Evolutionary conservation across 2,888 invertebrate genomes (phyloP).

Genomic region (Caenorhabditis sp.): DNA sequence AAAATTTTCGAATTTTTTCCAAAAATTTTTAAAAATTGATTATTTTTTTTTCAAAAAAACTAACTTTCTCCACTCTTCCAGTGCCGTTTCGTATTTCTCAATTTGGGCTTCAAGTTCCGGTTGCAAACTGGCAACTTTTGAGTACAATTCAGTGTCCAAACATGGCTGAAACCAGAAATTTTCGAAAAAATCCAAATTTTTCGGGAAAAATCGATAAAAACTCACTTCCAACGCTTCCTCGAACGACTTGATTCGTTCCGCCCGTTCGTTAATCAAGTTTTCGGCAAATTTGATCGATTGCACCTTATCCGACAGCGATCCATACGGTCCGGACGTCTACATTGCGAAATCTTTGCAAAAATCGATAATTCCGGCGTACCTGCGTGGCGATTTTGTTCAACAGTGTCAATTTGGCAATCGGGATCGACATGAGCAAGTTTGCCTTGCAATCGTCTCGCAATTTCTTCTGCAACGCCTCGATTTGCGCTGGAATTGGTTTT

Average conservation of each 20-base stretch:
- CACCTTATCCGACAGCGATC: slow-evolving; percentile 32
- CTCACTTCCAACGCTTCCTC: slow-evolving; percentile 32
- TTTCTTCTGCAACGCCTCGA: slow-evolving; percentile 35
- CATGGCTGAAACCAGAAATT: slow-evolving; percentile 30
- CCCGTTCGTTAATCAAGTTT: slow-evolving; percentile 36
- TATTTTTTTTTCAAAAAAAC: background rate
- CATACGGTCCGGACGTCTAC: slow-evolving; percentile 26
- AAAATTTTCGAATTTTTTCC: background rate
- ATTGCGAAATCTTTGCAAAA: background rate
- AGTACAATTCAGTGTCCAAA: slow-evolving; percentile 38
- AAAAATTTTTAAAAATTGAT: too few relatives aligned
- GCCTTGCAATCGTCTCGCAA: slow-evolving; percentile 43
- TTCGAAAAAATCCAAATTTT: background rate
- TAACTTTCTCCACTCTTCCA: slow-evolving; percentile 40
- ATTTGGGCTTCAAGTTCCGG: slow-evolving; percentile 41
- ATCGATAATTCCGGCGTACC: slow-evolving; percentile 5
- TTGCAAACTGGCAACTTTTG: slow-evolving; percentile 33
- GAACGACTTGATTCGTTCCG: slow-evolving; percentile 35
- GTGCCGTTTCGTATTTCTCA: slow-evolving; percentile 35
- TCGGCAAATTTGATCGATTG: slow-evolving; percentile 43
- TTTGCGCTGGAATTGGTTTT: slow-evolving; percentile 35
- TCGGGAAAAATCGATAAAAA: background rate
- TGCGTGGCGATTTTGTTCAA: slow-evolving; percentile 43
- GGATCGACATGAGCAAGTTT: slow-evolving; percentile 41
- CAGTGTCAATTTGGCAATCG: slow-evolving; percentile 16